Percentiles rank a stretch among this genome's conserved stretches.
These are phyloP conservation scores for Girardinus metallicus DNA, from an alignment of 2,797 vertebrate species.

Conservation along the genomic window DNA sequence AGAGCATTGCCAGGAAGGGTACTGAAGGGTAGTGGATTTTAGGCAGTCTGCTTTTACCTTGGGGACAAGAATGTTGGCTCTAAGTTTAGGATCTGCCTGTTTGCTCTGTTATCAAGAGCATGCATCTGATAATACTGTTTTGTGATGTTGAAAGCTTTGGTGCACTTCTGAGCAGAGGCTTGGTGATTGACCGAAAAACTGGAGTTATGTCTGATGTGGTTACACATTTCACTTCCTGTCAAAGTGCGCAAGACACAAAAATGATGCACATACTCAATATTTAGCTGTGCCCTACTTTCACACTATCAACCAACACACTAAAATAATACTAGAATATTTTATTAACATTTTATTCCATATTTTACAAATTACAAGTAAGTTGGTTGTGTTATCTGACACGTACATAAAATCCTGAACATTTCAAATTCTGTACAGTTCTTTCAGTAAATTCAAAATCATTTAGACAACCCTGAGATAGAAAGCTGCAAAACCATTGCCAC, in stretches of 20 bases:
- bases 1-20: constrained; percentile 57
- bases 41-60: constrained; percentile 65
- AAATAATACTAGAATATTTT: background rate
- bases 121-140: constrained; percentile 47
- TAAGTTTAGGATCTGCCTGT: constrained; percentile 46
- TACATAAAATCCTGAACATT: background rate
- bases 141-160: constrained; percentile 51
- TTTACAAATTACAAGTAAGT: background rate
- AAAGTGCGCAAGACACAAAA: constrained; percentile 19
- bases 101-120: constrained; percentile 35
- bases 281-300: background rate
- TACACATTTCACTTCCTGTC: constrained; percentile 6
- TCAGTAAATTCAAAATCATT: background rate
- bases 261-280: background rate
- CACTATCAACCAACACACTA: background rate
- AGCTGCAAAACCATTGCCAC: background rate
- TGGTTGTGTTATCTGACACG: background rate
- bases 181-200: constrained; percentile 20
- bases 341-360: background rate
- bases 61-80: constrained; percentile 43
- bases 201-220: constrained; percentile 7
- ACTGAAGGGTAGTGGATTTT: constrained; percentile 58
- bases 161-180: constrained; percentile 18
- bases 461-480: background rate
- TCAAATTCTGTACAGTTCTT: constrained; percentile 1